Percentiles rank a stretch among this genome's conserved stretches.
These are phyloP conservation scores for Sandelia bainsii DNA, from an alignment of 2,797 vertebrate species.

Conservation along the genomic window DNA sequence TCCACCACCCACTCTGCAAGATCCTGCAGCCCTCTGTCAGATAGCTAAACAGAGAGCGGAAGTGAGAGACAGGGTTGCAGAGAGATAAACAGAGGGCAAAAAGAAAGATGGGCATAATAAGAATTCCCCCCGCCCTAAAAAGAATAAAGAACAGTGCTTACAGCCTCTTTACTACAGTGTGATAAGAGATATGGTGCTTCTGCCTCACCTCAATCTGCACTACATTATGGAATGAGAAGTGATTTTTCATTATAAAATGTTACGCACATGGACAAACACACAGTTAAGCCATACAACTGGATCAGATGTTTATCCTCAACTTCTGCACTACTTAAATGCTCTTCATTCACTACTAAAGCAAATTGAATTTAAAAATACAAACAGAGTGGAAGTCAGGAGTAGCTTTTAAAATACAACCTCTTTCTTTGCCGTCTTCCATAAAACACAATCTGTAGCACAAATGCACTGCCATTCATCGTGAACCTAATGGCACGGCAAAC, in stretches of 20 bases:
- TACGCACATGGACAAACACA: not conserved
- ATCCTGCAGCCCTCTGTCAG: slow-evolving; percentile 72
- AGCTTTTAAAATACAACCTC: not conserved
- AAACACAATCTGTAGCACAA: slow-evolving; percentile 11
- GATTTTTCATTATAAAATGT: slow-evolving; percentile 9
- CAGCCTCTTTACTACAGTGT: slow-evolving; percentile 19
- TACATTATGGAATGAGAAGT: not conserved
- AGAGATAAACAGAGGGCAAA: slow-evolving; percentile 68
- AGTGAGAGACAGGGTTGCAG: slow-evolving; percentile 28
- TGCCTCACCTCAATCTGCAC: slow-evolving; percentile 6
- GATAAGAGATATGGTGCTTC: slow-evolving; percentile 32
- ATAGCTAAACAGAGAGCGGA: slow-evolving; percentile 62
- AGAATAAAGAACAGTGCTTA: slow-evolving; percentile 47
- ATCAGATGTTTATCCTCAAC: not conserved
- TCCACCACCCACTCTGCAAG: slow-evolving; percentile 72
- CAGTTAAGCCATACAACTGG: not conserved
- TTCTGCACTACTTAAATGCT: not conserved
- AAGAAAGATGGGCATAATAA: slow-evolving; percentile 53
- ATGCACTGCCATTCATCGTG: slow-evolving; percentile 43
- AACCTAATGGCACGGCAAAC: slow-evolving; percentile 58
- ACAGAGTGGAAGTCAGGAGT: not conserved
- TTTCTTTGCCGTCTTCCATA: not conserved
- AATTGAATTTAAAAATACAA: slow-evolving; percentile 8
- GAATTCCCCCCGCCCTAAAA: slow-evolving; percentile 26
- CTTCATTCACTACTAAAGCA: not conserved